Conservation (phyloP, 1,140 invertebrate species). For the Drosophila ficusphila region DNA sequence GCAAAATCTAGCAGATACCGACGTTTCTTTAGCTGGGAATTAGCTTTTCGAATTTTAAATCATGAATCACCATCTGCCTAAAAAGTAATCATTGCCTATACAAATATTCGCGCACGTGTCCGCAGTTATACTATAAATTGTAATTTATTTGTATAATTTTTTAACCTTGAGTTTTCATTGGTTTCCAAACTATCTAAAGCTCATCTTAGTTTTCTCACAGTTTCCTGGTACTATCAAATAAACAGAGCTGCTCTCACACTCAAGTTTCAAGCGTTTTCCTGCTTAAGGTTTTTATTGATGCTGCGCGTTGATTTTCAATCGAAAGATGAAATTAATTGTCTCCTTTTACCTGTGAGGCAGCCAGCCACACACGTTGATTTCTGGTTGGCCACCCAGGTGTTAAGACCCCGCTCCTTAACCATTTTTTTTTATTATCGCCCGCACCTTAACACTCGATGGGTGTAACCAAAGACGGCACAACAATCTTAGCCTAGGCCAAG, state of each 20-base stretch:
- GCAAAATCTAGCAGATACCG: background rate
- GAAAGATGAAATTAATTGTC: conserved; percentile 69
- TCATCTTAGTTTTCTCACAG: conserved; percentile 1
- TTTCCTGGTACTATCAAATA: background rate
- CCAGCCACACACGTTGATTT: conserved; percentile 34
- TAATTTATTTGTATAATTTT: too few relatives aligned
- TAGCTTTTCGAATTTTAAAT: background rate
- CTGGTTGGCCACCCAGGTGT: conserved; percentile 33
- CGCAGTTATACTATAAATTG: background rate
- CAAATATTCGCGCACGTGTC: background rate
- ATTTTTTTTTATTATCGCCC: conserved; percentile 4
- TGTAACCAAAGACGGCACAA: too few relatives aligned
- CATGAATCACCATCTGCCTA: conserved; percentile 2
- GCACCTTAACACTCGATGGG: conserved; percentile 20
- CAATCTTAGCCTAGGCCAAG: conserved; percentile 39
- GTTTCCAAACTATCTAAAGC: background rate
- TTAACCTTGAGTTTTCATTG: background rate
- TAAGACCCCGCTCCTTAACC: conserved; percentile 4
- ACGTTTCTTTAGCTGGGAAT: background rate
- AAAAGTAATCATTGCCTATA: background rate
- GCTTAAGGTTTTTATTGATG: conserved; percentile 45
- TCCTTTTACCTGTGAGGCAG: conserved; percentile 42
- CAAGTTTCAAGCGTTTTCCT: conserved; percentile 61
- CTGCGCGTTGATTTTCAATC: conserved; percentile 35
- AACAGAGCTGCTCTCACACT: conserved; percentile 4